Evolutionary conservation across 1,140 invertebrate genomes (phyloP).

Genomic region (Dermatophagoides farinae): DNA sequence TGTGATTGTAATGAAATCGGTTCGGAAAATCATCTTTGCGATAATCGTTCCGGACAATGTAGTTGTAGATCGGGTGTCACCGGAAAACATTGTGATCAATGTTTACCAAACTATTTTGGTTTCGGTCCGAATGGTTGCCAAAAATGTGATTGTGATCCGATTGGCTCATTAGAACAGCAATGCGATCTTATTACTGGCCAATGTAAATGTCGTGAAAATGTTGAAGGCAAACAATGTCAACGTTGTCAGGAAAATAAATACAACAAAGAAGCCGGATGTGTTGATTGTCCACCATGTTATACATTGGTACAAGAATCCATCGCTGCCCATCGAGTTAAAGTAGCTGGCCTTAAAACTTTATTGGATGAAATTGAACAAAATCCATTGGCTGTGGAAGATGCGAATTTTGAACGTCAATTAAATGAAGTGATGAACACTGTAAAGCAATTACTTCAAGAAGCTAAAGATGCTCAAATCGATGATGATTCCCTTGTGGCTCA

Average conservation of each 20-base stretch:
- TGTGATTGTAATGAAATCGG: constrained; percentile 71
- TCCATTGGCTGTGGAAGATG: constrained; percentile 59
- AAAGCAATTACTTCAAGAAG: constrained; percentile 43
- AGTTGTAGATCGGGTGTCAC: constrained; percentile 62
- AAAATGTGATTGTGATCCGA: constrained; percentile 63
- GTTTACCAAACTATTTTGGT: constrained; percentile 63
- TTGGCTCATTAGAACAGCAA: constrained; percentile 61
- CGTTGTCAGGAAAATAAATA: constrained; percentile 81
- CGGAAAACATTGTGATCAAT: constrained; percentile 60
- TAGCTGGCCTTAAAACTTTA: constrained; percentile 46
- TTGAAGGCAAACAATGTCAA: constrained; percentile 72
- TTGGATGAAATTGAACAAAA: constrained; percentile 43
- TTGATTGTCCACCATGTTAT: constrained; percentile 75
- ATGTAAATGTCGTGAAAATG: constrained; percentile 71
- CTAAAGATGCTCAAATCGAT: constrained; percentile 36
- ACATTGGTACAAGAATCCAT: constrained; percentile 73
- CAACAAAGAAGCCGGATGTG: constrained; percentile 56
- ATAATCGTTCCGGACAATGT: constrained; percentile 50
- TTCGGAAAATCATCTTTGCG: constrained; percentile 58
- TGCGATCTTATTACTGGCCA: constrained; percentile 56
- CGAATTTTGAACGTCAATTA: constrained; percentile 55
- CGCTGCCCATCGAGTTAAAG: constrained; percentile 49
- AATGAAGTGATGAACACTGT: constrained; percentile 46
- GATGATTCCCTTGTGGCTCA: constrained; percentile 39
- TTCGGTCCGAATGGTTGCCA: constrained; percentile 66